phyloP scores from a whole-genome alignment of 2,113 vertebrate species.

The Cardinalis cardinalis region DNA sequence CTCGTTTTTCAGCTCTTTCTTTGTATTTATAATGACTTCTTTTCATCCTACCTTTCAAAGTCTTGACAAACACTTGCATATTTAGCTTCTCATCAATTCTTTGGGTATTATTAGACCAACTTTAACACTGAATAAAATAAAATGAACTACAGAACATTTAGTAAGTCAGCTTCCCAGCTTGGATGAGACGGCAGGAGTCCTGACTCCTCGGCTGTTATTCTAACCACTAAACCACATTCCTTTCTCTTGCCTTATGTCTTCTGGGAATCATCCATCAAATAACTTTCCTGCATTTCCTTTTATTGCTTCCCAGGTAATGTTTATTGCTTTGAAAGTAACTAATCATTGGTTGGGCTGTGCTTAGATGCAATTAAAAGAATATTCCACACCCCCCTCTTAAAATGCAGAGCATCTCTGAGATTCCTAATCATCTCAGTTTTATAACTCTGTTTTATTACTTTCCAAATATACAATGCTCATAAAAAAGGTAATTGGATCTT shows the following conservation, averaged over 20 bases:
- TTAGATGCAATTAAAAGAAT: constrained; percentile 59
- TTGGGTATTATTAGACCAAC: constrained; percentile 5
- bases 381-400: constrained; percentile 38
- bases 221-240: constrained; percentile 39
- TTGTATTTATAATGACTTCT: neutral
- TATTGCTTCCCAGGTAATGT: constrained; percentile 69
- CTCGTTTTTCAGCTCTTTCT: neutral
- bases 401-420: constrained; percentile 58
- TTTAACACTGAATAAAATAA: neutral
- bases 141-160: neutral
- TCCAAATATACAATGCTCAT: constrained; percentile 64
- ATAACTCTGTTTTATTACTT: constrained; percentile 67
- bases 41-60: constrained; percentile 9
- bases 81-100: neutral
- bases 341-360: constrained; percentile 41
- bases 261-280: constrained; percentile 54
- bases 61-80: neutral
- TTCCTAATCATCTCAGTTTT: constrained; percentile 67
- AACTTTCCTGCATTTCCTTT: constrained; percentile 57
- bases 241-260: constrained; percentile 29
- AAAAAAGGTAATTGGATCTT: constrained; percentile 67
- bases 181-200: constrained; percentile 9
- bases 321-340: constrained; percentile 65
- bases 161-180: constrained; percentile 10
- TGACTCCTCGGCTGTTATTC: constrained; percentile 6